Base-by-base conservation (phyloP, 2,888 invertebrate species). In the Thyatira batis region DNA sequence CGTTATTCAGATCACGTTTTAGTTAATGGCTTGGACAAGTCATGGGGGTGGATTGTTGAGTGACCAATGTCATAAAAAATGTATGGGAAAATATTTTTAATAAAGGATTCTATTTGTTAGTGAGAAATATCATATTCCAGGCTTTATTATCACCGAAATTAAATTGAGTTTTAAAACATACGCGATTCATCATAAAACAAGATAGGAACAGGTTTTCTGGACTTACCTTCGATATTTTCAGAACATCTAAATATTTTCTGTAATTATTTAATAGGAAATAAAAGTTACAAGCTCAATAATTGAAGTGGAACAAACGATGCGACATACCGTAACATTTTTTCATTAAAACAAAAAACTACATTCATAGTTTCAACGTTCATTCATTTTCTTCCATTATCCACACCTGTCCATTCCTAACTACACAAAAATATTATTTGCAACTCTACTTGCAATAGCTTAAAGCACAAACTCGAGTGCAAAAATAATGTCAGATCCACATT, bases 31-130 rank as follows among this genome's bases (percentile, higher is more conserved):
- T 75, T 71, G 82, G 78, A 80, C 79, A 74, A 65, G 49, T 67
- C 66, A 85, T 83, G 80, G 64, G 85, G 86, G 86, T 63, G 62
- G 73, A 82, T 82, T 85, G 84, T 85, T 58, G 73, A 63, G 67
- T 83, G 83, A 77, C 82, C 84, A 70, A 67, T 50, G 62, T 69
- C 1, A 39, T 39, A 39, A 39, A 71, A 75, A 72, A 72, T 62
- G 69, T 73, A 73, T 74, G 78, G 70, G 73, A 76, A 71, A 67
- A 58, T 59, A 53, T 57, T 67, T 69, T 57, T 57, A 65, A 67
- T 65, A 13, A 25, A 46, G 23, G 13, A 39, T 39, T 3, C 6
- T n/a, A 39, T 17, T 13, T 1, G 4, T 5, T 17, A 17, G 8
- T 39, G 23, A 23, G 23, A 23, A 23, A 23, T 6, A 39, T 13